Conservation (phyloP, 2,888 invertebrate species). For the Cephus pulcher region DNA sequence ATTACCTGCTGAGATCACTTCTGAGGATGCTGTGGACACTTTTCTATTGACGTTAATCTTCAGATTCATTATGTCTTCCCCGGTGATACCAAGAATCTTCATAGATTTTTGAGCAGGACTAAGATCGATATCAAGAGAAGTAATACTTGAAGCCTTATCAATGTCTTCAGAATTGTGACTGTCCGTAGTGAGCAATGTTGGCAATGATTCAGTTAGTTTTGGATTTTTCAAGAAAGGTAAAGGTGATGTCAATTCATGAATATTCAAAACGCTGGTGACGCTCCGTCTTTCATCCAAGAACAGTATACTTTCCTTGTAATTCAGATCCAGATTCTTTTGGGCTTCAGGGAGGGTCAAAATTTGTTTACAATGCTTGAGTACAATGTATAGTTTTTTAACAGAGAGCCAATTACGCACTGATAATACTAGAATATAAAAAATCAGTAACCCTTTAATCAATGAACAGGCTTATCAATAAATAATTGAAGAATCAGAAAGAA, state of each 20-base stretch:
- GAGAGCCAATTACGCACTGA: not conserved
- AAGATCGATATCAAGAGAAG: constrained; percentile 27
- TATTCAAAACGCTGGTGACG: constrained; percentile 32
- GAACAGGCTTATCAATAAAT: not conserved
- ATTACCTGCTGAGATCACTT: not conserved
- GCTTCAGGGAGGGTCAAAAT: not conserved
- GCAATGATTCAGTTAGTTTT: constrained; percentile 34
- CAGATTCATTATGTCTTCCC: constrained; percentile 33
- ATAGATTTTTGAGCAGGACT: constrained; percentile 42
- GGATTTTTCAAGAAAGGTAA: constrained; percentile 12
- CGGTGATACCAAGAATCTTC: constrained; percentile 41
- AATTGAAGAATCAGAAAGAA: not conserved
- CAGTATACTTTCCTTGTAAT: not conserved
- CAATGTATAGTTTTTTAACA: not conserved
- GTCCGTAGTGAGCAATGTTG: constrained; percentile 31
- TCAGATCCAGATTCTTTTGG: not conserved
- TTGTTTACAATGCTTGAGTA: not conserved
- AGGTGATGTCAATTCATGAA: constrained; percentile 20
- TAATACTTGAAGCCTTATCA: constrained; percentile 24
- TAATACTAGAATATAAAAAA: not conserved
- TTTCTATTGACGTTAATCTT: not conserved
- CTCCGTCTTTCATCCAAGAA: constrained; percentile 17
- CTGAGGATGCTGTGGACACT: not conserved
- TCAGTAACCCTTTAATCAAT: not conserved
- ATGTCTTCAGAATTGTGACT: constrained; percentile 32